Conservation (phyloP, 2,113 vertebrate species). For the Meles meles region DNA sequence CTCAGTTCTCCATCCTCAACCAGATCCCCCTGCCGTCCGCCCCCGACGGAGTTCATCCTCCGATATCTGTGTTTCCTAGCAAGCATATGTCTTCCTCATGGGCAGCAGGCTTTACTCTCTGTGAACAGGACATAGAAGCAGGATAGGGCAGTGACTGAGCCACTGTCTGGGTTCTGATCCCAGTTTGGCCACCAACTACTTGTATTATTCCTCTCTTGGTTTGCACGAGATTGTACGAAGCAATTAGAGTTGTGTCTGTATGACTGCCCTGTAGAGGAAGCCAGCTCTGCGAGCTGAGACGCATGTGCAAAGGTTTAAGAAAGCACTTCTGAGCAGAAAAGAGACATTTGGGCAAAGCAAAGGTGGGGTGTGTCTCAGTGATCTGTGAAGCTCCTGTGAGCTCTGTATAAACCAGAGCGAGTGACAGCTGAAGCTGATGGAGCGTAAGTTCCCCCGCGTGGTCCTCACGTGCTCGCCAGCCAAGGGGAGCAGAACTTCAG, state of each 20-base stretch:
- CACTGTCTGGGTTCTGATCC: not conserved
- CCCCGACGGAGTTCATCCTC: not conserved
- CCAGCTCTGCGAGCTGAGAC: not conserved
- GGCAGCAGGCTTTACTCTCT: not conserved
- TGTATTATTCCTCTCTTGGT: not conserved
- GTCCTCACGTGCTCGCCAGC: not conserved
- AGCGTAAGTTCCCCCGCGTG: not conserved
- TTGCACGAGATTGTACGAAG: not conserved
- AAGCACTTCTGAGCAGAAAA: not conserved
- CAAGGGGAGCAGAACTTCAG: not conserved
- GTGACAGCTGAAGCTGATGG: not conserved
- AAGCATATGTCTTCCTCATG: not conserved
- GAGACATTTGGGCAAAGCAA: not conserved
- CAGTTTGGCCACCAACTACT: not conserved
- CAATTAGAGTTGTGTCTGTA: not conserved
- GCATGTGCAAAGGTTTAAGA: not conserved
- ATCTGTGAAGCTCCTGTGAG: not conserved
- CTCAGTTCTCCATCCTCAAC: not conserved
- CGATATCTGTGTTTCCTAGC: slow-evolving; percentile 6
- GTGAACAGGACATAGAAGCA: not conserved
- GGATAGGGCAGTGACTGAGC: not conserved
- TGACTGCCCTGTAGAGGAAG: not conserved
- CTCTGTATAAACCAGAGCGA: not conserved
- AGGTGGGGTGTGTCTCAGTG: not conserved
- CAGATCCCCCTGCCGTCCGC: not conserved